Evolutionary conservation across 2,888 invertebrate species (phyloP), one percentile per base, ranked within the genome.

Genomic region (Thymelicus lineola): DNA sequence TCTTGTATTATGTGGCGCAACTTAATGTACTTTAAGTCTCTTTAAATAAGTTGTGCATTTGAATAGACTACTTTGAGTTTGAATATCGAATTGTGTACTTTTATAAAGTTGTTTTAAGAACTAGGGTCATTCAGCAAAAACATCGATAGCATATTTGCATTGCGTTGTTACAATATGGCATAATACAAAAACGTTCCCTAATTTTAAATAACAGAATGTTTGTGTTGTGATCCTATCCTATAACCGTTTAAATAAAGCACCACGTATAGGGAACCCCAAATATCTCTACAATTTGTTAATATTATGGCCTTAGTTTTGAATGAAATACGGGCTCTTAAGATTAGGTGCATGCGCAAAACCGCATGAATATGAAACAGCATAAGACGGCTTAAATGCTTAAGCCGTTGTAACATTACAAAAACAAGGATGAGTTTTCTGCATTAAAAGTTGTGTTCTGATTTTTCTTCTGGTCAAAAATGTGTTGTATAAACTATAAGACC

Each of bases 381-480:
- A 74, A 74, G 73, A 74, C 64, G 62, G 74, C 70, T 74, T 74
- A 74, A 72, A 66, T 70, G 72, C 72, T 72, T 72, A 72, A 70
- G 62, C 66, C 67, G 61, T 66, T 58, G 70, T 65, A 70, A 61
- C 64, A 58, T 68, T 68, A 68, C 46, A 42, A 68, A 68, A 68
- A 68, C 61, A 55, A 68, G 62, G 57, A 68, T 68, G 61, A 67
- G 61, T 67, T 67, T 67, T 55, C 67, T 55, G 61, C 62, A 57
- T 46, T 68, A 62, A 64, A 64, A 68, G 36, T 46, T 67, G 61
- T 48, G 42, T 45, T 67, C 20, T 48, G 59, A 42, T 60, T 59
- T 60, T 12, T 48, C 35, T 66, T 38, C 28, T 10, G 15, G 38
- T 12, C n/a, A 9, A 59, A 15, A 59, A 59, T 9, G 38, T n/a